Conservation (phyloP, 2,113 vertebrate genomes). For the Columba janthina region DNA sequence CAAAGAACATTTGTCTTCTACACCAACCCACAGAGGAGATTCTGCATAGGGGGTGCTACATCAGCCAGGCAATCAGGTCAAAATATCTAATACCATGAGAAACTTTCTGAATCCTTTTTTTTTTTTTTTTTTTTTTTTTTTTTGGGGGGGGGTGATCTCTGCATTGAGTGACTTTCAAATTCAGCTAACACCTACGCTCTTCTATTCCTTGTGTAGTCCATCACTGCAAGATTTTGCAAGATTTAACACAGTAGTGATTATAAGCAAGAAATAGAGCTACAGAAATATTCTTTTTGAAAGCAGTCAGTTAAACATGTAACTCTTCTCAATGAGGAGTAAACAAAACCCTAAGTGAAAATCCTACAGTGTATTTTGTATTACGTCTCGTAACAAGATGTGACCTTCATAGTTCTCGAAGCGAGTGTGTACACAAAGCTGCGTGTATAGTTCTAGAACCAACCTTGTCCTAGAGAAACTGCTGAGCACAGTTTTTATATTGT, state of each 20-base stretch:
- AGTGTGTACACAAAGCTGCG: not conserved
- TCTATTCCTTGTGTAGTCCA: not conserved
- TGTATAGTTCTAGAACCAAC: not conserved
- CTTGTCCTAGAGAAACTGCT: conserved; percentile 45
- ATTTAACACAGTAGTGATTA: not conserved
- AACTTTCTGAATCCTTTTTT: not conserved
- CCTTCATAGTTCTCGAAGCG: not conserved
- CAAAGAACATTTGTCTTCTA: not conserved
- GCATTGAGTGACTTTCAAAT: not conserved
- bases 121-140: not conserved
- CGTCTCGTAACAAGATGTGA: not conserved
- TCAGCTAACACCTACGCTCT: not conserved
- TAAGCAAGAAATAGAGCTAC: not conserved
- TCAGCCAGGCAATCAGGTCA: not conserved
- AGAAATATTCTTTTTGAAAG: not conserved
- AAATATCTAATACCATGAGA: not conserved
- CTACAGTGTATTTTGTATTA: not conserved
- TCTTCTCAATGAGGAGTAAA: not conserved
- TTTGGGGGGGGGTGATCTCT: not conserved
- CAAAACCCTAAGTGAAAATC: not conserved
- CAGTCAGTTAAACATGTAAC: not conserved
- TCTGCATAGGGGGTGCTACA: not conserved
- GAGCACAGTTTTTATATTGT: conserved; percentile 38
- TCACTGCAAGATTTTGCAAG: not conserved
- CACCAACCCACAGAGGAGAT: not conserved